Base-by-base conservation (phyloP, 2,797 vertebrate species). In the Chiloscyllium punctatum region DNA sequence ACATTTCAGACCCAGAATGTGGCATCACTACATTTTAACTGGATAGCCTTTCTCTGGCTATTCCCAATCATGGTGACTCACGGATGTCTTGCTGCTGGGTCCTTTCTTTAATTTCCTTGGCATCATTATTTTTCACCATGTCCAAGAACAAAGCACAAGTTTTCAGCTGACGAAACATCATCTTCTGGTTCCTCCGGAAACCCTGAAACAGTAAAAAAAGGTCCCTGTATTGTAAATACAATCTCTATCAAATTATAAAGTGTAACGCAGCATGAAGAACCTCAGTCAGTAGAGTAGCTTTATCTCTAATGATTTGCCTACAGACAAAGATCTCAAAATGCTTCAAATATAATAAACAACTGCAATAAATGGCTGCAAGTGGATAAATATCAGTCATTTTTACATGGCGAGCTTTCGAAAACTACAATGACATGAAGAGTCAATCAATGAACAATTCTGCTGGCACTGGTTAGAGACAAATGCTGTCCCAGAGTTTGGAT, bases 101-200 rank as follows among this genome's bases (percentile, higher is more conserved):
- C 15, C 21, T 33, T 95, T 95, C 72, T 53, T 77, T 30, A 48
- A 95, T 72, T 33, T 21, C 71, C 3, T 51, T 53, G 15, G 11
- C 42, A 21, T 77, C 71, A 18, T 27, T 77, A 48, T n/a, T 77
- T 53, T 77, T 95, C 94, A 95, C 94, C 4, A 57, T 25, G 15
- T 74, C 94, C 48, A 95, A 30, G 69, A 95, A 53, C 11, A 95
- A 77, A 95, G 94, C 94, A 74, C 69, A 95, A 6, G 71, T 74
- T 27, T 95, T 95, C 71, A 51, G 71, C 48, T 95, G 94, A 48
- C 94, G 94, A 72, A 95, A 95, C 48, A 77, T 95, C 94, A 95
- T 95, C 71, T 95, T 95, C 71, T 95, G 94, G n/a, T 95, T 95
- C 94, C 94, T 95, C 51, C 94, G 69, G 9, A 74, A 77, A 72